phyloP scores from a whole-genome alignment of 2,797 vertebrate genomes.

The Sitta carolinensis region DNA sequence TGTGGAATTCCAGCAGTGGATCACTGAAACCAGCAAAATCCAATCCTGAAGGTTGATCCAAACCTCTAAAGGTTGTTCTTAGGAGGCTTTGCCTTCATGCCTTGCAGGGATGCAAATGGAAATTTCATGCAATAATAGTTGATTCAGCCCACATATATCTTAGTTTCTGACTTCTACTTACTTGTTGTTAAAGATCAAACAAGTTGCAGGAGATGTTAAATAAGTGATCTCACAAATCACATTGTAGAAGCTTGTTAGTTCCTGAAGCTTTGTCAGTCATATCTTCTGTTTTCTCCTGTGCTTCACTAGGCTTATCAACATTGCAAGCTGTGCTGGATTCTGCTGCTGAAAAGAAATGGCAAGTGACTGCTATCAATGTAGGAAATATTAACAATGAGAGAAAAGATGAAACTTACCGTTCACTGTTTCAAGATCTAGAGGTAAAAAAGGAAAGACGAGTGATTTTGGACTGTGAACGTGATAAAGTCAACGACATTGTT shows the following conservation, averaged over 20 bases:
- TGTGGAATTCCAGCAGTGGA: background rate
- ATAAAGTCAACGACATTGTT: slow-evolving; percentile 99
- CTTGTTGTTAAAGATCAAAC: background rate
- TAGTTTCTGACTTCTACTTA: background rate
- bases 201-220: background rate
- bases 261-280: background rate
- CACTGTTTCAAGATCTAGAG: slow-evolving; percentile 96
- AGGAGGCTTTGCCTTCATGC: background rate
- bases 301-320: slow-evolving; percentile 87
- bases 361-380: slow-evolving; percentile 98
- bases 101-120: background rate
- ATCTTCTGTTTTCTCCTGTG: background rate
- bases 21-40: background rate
- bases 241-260: background rate
- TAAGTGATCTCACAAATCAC: background rate
- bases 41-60: background rate
- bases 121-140: background rate
- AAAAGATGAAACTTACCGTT: slow-evolving; percentile 97
- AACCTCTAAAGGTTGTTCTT: background rate
- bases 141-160: background rate
- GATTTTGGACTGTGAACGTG: slow-evolving; percentile 97
- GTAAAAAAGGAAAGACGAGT: slow-evolving; percentile 96
- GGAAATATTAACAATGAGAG: slow-evolving; percentile 99
- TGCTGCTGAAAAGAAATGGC: slow-evolving; percentile 98
- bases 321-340: slow-evolving; percentile 96